phyloP scores from a whole-genome alignment of 1,140 invertebrate genomes.

The Bombus fervidus region DNA sequence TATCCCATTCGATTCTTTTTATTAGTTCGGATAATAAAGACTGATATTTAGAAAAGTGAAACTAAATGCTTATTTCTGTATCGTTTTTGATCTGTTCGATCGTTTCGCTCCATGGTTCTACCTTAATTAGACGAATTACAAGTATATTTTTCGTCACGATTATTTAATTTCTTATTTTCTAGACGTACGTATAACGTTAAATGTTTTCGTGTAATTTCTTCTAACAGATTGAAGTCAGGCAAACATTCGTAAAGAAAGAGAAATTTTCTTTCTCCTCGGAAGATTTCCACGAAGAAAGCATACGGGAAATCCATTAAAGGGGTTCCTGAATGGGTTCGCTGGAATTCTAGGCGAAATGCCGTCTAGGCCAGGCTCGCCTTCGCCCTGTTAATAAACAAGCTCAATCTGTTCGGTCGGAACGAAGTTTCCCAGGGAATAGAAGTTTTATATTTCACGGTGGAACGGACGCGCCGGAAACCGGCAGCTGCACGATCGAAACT shows the following conservation, averaged over 20 bases:
- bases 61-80: not conserved
- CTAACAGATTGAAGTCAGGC: no score
- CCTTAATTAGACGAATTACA: not conserved
- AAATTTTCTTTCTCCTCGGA: not conserved
- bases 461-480: not conserved
- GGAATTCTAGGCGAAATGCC: not conserved
- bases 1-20: not conserved
- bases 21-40: not conserved
- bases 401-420: not conserved
- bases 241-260: not conserved
- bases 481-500: conserved; percentile 29
- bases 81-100: not conserved
- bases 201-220: not conserved
- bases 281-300: not conserved
- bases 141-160: not conserved
- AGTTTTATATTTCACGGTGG: conserved; percentile 37
- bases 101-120: not conserved
- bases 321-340: not conserved
- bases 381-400: conserved; percentile 24
- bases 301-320: conserved; percentile 4
- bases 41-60: not conserved
- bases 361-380: no score
- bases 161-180: not conserved
- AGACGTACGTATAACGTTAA: no score
- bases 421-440: not conserved